A percentile compares a stretch with the other conserved stretches of the same genome.
These are phyloP conservation scores for Pilophorus perplexus DNA, from an alignment of 2,888 invertebrate genomes.

Conservation along the genomic window DNA sequence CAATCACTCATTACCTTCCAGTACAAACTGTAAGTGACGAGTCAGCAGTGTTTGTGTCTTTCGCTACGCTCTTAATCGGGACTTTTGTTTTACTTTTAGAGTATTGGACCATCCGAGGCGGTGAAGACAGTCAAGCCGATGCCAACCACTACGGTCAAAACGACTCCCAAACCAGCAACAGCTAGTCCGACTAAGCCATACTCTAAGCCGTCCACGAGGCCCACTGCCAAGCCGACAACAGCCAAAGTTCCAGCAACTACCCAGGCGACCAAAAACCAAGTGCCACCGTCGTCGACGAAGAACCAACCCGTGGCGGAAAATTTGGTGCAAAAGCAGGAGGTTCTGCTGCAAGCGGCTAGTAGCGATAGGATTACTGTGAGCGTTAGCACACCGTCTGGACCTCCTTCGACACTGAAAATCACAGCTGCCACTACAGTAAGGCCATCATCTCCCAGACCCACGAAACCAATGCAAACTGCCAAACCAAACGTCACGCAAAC, in stretches of 20 bases:
- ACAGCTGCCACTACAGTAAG: conserved; percentile 8
- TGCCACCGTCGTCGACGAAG: background rate
- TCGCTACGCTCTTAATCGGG: background rate
- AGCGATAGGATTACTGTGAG: conserved; percentile 21
- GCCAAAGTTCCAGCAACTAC: background rate
- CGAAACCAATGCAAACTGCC: conserved; percentile 9
- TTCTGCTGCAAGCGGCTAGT: background rate
- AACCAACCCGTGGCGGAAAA: conserved; percentile 29
- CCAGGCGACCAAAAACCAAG: background rate
- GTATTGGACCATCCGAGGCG: conserved; percentile 25
- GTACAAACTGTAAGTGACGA: conserved; percentile 46
- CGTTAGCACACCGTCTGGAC: conserved; percentile 20
- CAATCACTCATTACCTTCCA: conserved; percentile 48
- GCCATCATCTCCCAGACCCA: background rate
- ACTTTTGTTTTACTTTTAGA: conserved; percentile 3
- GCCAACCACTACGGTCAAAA: conserved; percentile 39
- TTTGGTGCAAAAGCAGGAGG: conserved; percentile 19
- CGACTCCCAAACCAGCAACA: conserved; percentile 42
- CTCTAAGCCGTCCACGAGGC: conserved; percentile 32
- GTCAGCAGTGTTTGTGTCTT: background rate
- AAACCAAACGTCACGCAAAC: background rate
- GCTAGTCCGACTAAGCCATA: conserved; percentile 40
- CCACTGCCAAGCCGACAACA: conserved; percentile 22
- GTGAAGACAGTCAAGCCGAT: conserved; percentile 47
- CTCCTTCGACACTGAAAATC: conserved; percentile 19